These are phyloP conservation scores for Palythoa grandiflora DNA, from an alignment of 92 coral and sea anemone species.

Conservation along the genomic window DNA sequence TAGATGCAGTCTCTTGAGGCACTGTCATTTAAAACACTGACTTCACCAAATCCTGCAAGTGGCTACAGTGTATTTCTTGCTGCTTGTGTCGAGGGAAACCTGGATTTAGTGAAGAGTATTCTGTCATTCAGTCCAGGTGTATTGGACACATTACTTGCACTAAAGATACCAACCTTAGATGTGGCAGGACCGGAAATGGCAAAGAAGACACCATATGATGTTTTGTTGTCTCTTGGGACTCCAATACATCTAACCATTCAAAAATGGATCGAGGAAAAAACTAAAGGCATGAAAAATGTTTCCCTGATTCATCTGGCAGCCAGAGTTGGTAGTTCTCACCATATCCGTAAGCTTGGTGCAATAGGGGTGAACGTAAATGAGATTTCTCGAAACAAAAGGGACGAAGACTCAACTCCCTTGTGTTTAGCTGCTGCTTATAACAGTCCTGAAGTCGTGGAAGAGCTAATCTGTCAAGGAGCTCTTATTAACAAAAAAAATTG, in stretches of 20 bases:
- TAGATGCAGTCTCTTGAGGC: constrained; percentile 17
- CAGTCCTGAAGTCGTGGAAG: not conserved
- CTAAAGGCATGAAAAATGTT: not conserved
- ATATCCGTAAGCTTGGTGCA: not conserved
- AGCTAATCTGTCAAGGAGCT: constrained; percentile 1
- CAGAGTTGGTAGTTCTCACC: constrained; percentile 11
- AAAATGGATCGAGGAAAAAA: not conserved
- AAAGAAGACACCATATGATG: not conserved
- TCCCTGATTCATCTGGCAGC: constrained; percentile 33
- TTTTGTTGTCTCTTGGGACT: not conserved
- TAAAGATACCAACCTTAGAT: constrained; percentile 21
- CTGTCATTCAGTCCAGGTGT: constrained; percentile 19
- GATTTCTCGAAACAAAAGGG: not conserved
- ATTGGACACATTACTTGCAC: constrained; percentile 20
- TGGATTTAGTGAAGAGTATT: not conserved
- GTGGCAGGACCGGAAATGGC: not conserved
- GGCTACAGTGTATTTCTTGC: constrained; percentile 34
- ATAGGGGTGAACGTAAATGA: not conserved
- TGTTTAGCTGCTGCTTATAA: constrained; percentile 21
- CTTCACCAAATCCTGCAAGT: constrained; percentile 1
- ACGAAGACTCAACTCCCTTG: constrained; percentile 5
- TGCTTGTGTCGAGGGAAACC: constrained; percentile 16
- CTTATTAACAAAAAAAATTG: not conserved
- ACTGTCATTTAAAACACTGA: constrained; percentile 6
- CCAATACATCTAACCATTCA: constrained; percentile 1